Evolutionary conservation across 2,797 vertebrate genomes (phyloP), one percentile per base, ranked within the genome.

Genomic region (Aselliscus stoliczkanus): DNA sequence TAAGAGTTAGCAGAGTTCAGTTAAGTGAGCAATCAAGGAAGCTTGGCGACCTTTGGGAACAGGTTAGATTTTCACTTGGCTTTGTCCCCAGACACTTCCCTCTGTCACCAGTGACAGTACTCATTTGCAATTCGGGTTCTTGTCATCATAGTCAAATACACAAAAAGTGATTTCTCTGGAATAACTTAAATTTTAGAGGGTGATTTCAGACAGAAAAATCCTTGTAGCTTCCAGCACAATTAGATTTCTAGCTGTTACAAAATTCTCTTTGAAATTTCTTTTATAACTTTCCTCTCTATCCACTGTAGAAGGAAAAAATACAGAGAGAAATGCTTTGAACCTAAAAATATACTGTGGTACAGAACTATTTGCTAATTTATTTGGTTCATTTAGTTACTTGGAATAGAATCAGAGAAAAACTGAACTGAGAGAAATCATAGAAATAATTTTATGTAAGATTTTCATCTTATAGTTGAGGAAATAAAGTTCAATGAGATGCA

Each of bases 211-310:
- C 37, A 52, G 70, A 93, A 95, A 90, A 90, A 58, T 83, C 60
- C 87, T n/a, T 80, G 39, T 70, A 58, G 31, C 7, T 44, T 56
- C 75, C 5, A 84, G 60, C 29, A 83, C 29, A 92, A 73, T 88
- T 92, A 87, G 34, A 83, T 87, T 90, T 42, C 14, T 89, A 82
- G 23, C 54, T 91, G 31, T 72, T 92, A 64, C 6, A 70, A 83
- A 96, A 89, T 90, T 90, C 44, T 79, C 50, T 69, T 76, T 77
- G 91, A 70, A 64, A 82, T 94, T 92, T 88, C 25, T 79, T 82
- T 85, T 85, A 64, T 37, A 80, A 21, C 7, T 90, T 90, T 56
- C 21, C 13, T 58, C 17, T 80, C 85, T 95, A 62, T 64, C 76
- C 12, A 50, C 13, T 20, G 7, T 42, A 89, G 4, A 62, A 75